Base-by-base conservation (phyloP, 2,888 invertebrate species). In the Elegia similella region DNA sequence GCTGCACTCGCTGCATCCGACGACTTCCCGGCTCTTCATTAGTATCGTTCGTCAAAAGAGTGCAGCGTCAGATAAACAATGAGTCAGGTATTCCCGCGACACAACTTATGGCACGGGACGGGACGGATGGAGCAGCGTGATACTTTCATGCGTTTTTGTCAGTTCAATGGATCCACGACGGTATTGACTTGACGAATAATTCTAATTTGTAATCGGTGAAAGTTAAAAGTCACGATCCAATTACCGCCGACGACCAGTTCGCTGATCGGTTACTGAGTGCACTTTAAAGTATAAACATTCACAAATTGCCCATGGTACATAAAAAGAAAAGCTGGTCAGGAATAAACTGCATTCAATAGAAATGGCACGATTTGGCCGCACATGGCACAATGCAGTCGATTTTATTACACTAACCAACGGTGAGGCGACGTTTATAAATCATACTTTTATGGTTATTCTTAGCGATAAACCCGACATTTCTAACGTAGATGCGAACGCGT, bases 381-480 rank as follows among this genome's bases (percentile, higher is more conserved):
- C 69, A 80, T 75, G 77, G 77, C 68, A 73, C 73, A 70, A 69
- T 75, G 72, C 76, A 70, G 73, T 69, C 72, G 71, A 76, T 83
- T 86, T 85, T 85, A 86, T 84, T 81, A 75, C 82, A 64, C 67
- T 61, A 78, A 70, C 75, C 76, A 72, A 81, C 76, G 75, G 80
- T 74, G 70, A 78, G 74, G 74, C 78, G 78, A 80, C 81, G 85
- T 77, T 82, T 84, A 83, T 87, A 87, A 87, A 86, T 86, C 86
- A 87, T 80, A 80, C 73, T 80, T 86, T 87, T 87, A 86, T 84
- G 82, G 80, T 75, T 82, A 81, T 85, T 81, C 77, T 72, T 72
- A 68, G 77, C 84, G 77, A 87, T 87, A 86, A 84, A 83, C 68
- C 66, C 67, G 71, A 75, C 76, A 66, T 73, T 76, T 74, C 72